Evolutionary conservation across 2,113 vertebrate species (phyloP).

Genomic region (Pseudorasbora parva): DNA sequence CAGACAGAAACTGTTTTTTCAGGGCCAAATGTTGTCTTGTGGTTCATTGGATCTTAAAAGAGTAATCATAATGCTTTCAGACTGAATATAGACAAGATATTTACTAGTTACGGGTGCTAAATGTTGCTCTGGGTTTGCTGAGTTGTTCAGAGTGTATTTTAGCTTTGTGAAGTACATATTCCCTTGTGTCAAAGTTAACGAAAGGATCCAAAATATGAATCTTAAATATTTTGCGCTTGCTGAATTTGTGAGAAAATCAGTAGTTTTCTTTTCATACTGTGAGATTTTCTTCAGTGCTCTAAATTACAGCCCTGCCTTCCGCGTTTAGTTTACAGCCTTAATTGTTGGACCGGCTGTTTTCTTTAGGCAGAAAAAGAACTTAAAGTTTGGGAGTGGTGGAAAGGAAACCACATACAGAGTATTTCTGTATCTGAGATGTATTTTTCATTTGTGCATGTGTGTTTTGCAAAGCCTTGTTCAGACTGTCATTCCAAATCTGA

Average conservation of each 20-base stretch:
- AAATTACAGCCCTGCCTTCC: slow-evolving; percentile 12
- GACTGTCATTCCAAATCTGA: too few species aligned
- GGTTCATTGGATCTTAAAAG: background rate
- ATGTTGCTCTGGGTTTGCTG: background rate
- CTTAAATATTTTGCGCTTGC: background rate
- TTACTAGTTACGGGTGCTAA: background rate
- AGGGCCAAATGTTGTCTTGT: background rate
- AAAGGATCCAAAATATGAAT: background rate
- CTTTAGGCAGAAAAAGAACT: slow-evolving; percentile 4
- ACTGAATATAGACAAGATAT: background rate
- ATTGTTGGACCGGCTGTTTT: background rate
- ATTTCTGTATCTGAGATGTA: background rate
- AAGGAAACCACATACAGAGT: slow-evolving; percentile 7
- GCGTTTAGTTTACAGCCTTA: slow-evolving; percentile 7
- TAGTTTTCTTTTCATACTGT: too few species aligned
- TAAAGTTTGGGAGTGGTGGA: background rate
- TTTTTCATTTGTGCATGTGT: too few species aligned
- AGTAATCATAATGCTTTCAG: background rate
- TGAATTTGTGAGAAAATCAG: background rate
- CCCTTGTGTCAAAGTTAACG: background rate
- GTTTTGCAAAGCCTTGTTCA: too few species aligned
- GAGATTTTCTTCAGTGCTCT: background rate
- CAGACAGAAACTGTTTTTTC: background rate
- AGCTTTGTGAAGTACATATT: background rate
- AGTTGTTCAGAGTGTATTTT: background rate